Conservation (phyloP, 1,140 invertebrate genomes). For the Leucophenga varia region DNA sequence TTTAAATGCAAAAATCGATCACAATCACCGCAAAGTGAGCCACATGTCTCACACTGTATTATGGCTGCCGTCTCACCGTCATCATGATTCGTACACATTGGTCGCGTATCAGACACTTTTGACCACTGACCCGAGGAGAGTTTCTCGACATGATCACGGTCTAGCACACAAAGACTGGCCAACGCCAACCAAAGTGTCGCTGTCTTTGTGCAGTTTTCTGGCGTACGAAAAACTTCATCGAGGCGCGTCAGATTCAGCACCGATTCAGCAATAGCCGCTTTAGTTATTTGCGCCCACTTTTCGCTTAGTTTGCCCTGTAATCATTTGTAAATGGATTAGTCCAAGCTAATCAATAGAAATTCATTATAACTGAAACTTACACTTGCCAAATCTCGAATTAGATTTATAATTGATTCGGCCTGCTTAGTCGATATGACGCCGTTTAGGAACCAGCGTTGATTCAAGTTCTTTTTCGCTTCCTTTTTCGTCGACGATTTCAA, state of each 20-base stretch:
- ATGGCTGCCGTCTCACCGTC: constrained; percentile 93
- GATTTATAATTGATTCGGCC: constrained; percentile 82
- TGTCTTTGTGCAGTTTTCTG: constrained; percentile 75
- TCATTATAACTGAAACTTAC: constrained; percentile 60
- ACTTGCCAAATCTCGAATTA: constrained; percentile 89
- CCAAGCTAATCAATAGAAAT: not conserved
- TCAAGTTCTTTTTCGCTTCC: constrained; percentile 43
- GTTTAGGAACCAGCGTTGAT: constrained; percentile 79
- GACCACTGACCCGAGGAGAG: constrained; percentile 72
- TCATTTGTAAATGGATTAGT: not conserved
- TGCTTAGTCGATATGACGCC: constrained; percentile 80
- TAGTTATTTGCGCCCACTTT: constrained; percentile 83
- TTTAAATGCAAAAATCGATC: constrained; percentile 93
- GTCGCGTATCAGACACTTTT: constrained; percentile 57
- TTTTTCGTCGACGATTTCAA: constrained; percentile 10
- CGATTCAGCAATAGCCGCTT: constrained; percentile 88
- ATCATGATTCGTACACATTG: constrained; percentile 93
- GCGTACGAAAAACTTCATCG: constrained; percentile 71
- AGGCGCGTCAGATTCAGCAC: constrained; percentile 84
- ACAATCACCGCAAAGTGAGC: constrained; percentile 92
- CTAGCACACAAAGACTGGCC: constrained; percentile 88
- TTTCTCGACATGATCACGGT: constrained; percentile 88
- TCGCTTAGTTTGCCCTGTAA: constrained; percentile 83
- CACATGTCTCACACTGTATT: constrained; percentile 88
- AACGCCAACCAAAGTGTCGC: constrained; percentile 90